A percentile compares a stretch with the other conserved stretches of the same genome.
These are phyloP conservation scores for Eutrigla gurnardus DNA, from an alignment of 2,797 vertebrate genomes.

Conservation along the genomic window DNA sequence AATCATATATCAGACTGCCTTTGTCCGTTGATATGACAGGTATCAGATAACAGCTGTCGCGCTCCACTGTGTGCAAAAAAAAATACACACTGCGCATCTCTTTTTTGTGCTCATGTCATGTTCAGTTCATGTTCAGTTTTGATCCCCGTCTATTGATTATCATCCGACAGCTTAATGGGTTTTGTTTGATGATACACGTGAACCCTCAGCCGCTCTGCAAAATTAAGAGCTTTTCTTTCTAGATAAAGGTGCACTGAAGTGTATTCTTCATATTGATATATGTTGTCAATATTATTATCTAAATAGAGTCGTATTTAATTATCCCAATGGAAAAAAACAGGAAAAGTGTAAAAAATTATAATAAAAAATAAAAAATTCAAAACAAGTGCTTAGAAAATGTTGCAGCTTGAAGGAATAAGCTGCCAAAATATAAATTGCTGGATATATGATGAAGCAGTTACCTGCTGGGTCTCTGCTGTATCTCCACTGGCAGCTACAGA, in stretches of 20 bases:
- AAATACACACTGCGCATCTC: constrained; percentile 55
- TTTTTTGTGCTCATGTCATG: constrained; percentile 49
- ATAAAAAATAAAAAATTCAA: neutral
- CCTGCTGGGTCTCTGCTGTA: neutral
- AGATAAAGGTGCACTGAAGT: constrained; percentile 26
- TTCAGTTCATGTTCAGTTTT: constrained; percentile 56
- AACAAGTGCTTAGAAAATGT: neutral
- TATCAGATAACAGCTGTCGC: constrained; percentile 75
- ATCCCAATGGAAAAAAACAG: neutral
- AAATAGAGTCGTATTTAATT: constrained; percentile 3
- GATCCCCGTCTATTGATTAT: constrained; percentile 54
- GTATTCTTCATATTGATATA: constrained; percentile 23
- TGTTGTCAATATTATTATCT: constrained; percentile 9
- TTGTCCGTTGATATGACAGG: constrained; percentile 74
- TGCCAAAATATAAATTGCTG: neutral
- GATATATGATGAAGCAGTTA: neutral
- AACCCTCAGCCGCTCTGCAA: constrained; percentile 30
- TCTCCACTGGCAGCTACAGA: neutral
- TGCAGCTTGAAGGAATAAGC: neutral
- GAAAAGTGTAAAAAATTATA: neutral
- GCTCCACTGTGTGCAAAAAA: constrained; percentile 45
- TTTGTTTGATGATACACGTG: constrained; percentile 39
- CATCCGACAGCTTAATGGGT: constrained; percentile 64
- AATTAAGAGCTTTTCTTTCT: constrained; percentile 24
- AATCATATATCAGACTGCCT: constrained; percentile 60